Evolutionary conservation across 2,888 invertebrate genomes (phyloP).

Genomic region (Myopa testacea): DNA sequence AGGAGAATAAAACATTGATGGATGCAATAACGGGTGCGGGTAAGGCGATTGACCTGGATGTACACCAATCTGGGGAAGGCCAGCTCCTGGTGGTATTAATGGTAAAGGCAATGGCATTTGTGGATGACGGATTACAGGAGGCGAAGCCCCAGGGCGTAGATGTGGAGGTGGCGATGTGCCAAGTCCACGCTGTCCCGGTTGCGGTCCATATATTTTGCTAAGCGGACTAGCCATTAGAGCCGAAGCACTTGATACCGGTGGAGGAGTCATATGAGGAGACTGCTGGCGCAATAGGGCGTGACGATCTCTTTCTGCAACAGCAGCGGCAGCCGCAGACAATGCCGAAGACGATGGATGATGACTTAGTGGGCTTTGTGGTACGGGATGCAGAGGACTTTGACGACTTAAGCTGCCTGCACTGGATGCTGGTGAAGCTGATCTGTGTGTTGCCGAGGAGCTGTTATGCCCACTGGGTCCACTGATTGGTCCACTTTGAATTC

Average conservation of each 20-base stretch:
- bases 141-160: slow-evolving; percentile 69
- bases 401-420: slow-evolving; percentile 65
- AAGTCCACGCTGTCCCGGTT: slow-evolving; percentile 70
- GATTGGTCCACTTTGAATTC: slow-evolving; percentile 43
- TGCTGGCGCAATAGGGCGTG: slow-evolving; percentile 67
- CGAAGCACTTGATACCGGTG: slow-evolving; percentile 68
- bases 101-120: slow-evolving; percentile 69
- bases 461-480: slow-evolving; percentile 45
- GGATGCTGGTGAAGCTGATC: slow-evolving; percentile 66
- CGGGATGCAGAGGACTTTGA: slow-evolving; percentile 68
- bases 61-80: slow-evolving; percentile 70
- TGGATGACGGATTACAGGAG: slow-evolving; percentile 71
- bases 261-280: slow-evolving; percentile 69
- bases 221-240: slow-evolving; percentile 68
- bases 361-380: slow-evolving; percentile 67
- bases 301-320: slow-evolving; percentile 68
- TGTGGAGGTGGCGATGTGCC: slow-evolving; percentile 70
- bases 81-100: slow-evolving; percentile 65
- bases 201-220: slow-evolving; percentile 70
- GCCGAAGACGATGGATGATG: slow-evolving; percentile 68
- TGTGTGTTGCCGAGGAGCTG: slow-evolving; percentile 61
- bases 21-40: slow-evolving; percentile 76
- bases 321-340: slow-evolving; percentile 68
- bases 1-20: slow-evolving; percentile 77
- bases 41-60: slow-evolving; percentile 82